phyloP scores from a whole-genome alignment of 2,888 invertebrate genomes.

The Drosophila sordidapex region DNA sequence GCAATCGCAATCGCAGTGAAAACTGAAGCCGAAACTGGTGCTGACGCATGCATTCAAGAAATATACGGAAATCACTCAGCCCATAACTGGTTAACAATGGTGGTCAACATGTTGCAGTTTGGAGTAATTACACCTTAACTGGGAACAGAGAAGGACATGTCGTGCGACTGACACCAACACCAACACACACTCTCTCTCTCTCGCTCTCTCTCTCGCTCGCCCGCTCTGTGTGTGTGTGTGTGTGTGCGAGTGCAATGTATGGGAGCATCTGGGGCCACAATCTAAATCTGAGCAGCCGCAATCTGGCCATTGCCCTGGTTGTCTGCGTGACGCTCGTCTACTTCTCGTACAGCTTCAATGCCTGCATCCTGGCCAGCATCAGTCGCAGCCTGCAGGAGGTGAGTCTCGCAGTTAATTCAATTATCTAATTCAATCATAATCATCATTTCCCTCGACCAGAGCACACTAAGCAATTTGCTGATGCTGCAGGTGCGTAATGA shows the following conservation, averaged over 20 bases:
- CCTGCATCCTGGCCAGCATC: conserved; percentile 86
- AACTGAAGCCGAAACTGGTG: conserved; percentile 1
- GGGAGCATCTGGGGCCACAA: conserved; percentile 83
- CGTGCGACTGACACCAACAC: conserved; percentile 8
- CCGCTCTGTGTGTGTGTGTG: background rate
- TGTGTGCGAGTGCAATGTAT: conserved; percentile 70
- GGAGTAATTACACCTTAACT: conserved; percentile 13
- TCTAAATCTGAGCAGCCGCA: conserved; percentile 84
- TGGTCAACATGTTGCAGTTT: conserved; percentile 21
- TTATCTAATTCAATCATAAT: background rate
- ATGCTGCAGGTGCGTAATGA: conserved; percentile 48
- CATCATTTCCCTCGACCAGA: conserved; percentile 66
- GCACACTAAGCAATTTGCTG: conserved; percentile 84
- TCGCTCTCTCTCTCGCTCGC: background rate
- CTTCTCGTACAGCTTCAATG: conserved; percentile 87
- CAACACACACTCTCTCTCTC: background rate
- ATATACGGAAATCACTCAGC: background rate
- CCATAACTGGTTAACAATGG: background rate
- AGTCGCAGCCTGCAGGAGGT: conserved; percentile 86
- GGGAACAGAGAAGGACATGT: background rate
- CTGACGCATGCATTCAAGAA: background rate
- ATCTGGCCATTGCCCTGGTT: conserved; percentile 84
- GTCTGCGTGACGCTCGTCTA: conserved; percentile 86
- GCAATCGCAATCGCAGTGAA: conserved; percentile 6
- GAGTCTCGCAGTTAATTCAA: conserved; percentile 6